Evolutionary conservation across 2,113 vertebrate species (phyloP), one percentile per base, ranked within the genome.

Genomic region (Sardina pilchardus): DNA sequence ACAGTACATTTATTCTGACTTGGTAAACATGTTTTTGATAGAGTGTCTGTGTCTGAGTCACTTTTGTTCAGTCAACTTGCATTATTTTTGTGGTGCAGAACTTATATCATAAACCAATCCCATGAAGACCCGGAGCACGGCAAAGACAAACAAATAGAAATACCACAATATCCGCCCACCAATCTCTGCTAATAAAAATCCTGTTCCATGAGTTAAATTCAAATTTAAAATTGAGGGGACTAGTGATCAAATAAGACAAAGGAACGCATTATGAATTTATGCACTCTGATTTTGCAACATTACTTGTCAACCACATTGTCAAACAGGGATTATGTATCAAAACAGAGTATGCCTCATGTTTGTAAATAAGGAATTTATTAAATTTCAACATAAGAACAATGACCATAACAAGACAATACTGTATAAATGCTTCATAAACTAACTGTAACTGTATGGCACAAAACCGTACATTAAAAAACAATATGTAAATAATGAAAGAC

Each of bases 341-440:
- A 78, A 78, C 14, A 78, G 30, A 36, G 16, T 34, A 78, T 14
- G 26, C 63, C 63, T 34, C 30, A 16, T 71, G 30, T 78, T 78
- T 36, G 71, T 78, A 75, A 75, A 78, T 16, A 78, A 78, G 30
- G 30, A 7, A 78, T 78, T 78, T 78, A 78, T 78, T 78, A 36
- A 78, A 12, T 1, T 71, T 71, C 56, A n/a, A 71, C n/a, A 63
- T 26, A 30, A 34, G 7, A 71, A 36, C 8, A n/a, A 67, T 8
- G 30, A 7, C 12, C 12, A 39, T 19, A 36, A 36, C 30, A 36
- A 6, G 30, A 78, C 3, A 21, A 59, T 59, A 24, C 19, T 24
- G 6, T n/a, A 59, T 53, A 12, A 50, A 56, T 59, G 4, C 4
- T 59, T 59, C 3, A 59, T 6, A 6, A 24, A 59, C 53, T 50